Base-by-base conservation (phyloP, 2,888 invertebrate genomes). In the Agrotis clavis region DNA sequence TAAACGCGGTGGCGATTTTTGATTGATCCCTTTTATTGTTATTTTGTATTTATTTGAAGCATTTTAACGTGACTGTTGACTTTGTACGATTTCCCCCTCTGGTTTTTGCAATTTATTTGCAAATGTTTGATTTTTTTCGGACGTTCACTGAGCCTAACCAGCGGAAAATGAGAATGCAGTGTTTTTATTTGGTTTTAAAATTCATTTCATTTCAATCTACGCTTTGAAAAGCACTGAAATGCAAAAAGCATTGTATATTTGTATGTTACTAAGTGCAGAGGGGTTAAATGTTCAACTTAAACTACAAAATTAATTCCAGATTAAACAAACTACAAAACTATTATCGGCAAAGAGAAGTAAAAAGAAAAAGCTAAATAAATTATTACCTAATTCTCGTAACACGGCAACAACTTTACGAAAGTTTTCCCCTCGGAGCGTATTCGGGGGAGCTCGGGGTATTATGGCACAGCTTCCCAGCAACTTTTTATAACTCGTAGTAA, bases 371-470 rank as follows among this genome's bases (percentile, higher is more conserved):
- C 75, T 82, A 86, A 90, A 92, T 89, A 91, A 92, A 92, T 92
- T 90, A 93, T 94, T 94, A 93, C 91, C 90, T 90, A 92, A 94
- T 94, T 88, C 89, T 70, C 88, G 89, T 91, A 89, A 92, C 91
- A 89, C 80, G 86, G 86, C 89, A 88, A 69, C 78, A 61, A 56
- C 81, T 85, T 90, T 92, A 85, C 83, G 78, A 87, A 90, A 92
- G 86, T 90, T 90, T 83, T 70, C 83, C 82, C 89, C 86, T 83
- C 76, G 64, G 16, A 35, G 79, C 77, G 84, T 87, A 83, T 84
- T 82, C 84, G 75, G 82, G 86, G 87, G 84, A 82, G 87, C 84
- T 84, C 82, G 60, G 79, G 79, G 77, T 84, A 84, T 90, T 90
- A 89, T 84, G 88, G 78, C 90, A 88, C 85, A 88, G 86, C 87